These are phyloP conservation scores for Torymus aiolomorphi DNA, from an alignment of 2,888 invertebrate genomes.

Conservation along the genomic window DNA sequence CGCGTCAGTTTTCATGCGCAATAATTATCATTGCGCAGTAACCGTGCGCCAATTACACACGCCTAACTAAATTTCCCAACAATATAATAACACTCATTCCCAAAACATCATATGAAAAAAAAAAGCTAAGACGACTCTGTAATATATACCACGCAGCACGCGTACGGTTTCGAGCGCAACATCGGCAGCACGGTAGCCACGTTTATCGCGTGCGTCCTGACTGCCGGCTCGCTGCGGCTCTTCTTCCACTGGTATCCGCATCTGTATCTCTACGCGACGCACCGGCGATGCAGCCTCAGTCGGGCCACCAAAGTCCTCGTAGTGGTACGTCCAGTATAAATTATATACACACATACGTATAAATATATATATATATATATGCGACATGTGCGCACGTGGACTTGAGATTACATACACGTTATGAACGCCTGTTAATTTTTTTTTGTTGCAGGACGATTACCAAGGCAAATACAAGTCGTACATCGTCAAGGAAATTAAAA, in stretches of 20 bases:
- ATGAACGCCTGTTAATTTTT: not conserved
- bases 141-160: slow-evolving; percentile 73
- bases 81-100: no score
- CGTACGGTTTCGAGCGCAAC: slow-evolving; percentile 77
- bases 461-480: slow-evolving; percentile 77
- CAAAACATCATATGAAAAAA: not conserved
- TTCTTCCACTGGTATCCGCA: slow-evolving; percentile 81
- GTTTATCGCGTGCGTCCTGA: slow-evolving; percentile 77
- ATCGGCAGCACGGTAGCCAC: slow-evolving; percentile 69
- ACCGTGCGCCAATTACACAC: no score
- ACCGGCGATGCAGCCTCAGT: slow-evolving; percentile 75
- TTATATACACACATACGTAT: not conserved
- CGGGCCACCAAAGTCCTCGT: slow-evolving; percentile 78
- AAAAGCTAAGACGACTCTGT: not conserved
- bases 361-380: no score
- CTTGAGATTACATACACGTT: no score
- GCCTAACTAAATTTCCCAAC: no score
- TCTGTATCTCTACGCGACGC: slow-evolving; percentile 77
- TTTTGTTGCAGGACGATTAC: slow-evolving; percentile 75
- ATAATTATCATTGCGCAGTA: no score
- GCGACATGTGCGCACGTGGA: no score
- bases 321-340: slow-evolving; percentile 74
- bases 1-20: no score
- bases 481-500: slow-evolving; percentile 76
- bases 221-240: slow-evolving; percentile 78